Evolutionary conservation across 2,888 invertebrate species (phyloP).

Genomic region (Parapristionchus giblindavisi): DNA sequence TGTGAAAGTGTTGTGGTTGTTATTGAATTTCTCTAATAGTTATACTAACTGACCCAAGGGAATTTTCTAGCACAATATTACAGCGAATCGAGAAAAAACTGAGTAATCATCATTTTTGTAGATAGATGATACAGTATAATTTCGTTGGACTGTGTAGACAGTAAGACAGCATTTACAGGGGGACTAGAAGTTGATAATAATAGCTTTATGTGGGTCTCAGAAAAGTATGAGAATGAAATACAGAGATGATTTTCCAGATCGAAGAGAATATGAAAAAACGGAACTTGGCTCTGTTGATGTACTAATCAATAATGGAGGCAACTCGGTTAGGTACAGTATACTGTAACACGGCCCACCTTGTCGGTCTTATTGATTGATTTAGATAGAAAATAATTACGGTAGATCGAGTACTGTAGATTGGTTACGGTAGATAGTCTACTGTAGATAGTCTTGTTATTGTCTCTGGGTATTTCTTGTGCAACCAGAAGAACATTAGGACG

Average conservation of each 20-base stretch:
- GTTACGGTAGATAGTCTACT: too few relatives aligned
- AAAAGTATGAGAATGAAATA: background rate
- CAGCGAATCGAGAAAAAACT: constrained; percentile 48
- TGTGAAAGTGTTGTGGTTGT: too few relatives aligned
- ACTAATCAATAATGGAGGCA: constrained; percentile 92
- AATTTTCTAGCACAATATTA: constrained; percentile 45
- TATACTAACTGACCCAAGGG: too few relatives aligned
- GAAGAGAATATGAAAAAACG: constrained; percentile 76
- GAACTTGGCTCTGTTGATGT: constrained; percentile 84
- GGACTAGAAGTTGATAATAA: constrained; percentile 60
- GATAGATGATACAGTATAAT: too few relatives aligned
- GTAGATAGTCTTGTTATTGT: too few relatives aligned
- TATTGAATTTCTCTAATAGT: too few relatives aligned
- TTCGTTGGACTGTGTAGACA: too few relatives aligned
- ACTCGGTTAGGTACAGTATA: constrained; percentile 69
- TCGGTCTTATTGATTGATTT: constrained; percentile 66
- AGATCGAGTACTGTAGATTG: too few relatives aligned
- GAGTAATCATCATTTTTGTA: too few relatives aligned
- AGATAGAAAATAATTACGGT: background rate
- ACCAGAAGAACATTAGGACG: constrained; percentile 59
- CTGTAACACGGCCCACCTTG: background rate
- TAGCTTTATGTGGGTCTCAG: constrained; percentile 34
- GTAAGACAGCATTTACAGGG: constrained; percentile 60
- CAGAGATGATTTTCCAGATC: constrained; percentile 44
- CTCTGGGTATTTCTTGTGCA: too few relatives aligned